Base-by-base conservation (phyloP, 2,888 invertebrate genomes). In the Adelphocoris suturalis region DNA sequence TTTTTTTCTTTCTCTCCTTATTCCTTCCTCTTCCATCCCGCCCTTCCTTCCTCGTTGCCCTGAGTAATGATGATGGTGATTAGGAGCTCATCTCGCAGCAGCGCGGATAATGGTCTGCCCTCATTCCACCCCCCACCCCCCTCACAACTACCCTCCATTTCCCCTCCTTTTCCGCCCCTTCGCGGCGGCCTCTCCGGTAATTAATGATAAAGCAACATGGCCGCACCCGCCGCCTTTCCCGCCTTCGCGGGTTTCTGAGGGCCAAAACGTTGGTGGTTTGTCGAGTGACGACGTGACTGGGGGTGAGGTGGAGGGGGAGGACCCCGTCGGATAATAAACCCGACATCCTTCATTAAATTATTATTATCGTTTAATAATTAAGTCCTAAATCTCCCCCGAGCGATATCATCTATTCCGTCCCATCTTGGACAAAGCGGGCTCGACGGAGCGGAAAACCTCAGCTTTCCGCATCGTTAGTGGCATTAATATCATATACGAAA, bases 41-140 rank as follows among this genome's bases (percentile, higher is more conserved):
- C 78, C 78, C 19, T 46, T 47, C 19, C 48, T 78, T 16, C 78
- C 88, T 88, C 48, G 88, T 88, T 78, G 78, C 78, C 78, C 88
- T 88, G 88, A 88, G 88, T 88, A 88, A 88, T 88, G 88, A 88
- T 88, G 81, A 81, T 81, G 89, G 89, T 89, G 89, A 89, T 89
- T 89, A 89, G 89, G 89, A 89, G 89, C 89, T 89, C 89, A 89
- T 89, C 89, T 80, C 89, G 19, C 55, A 86, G 89, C 89, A 55
- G 61, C 89, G 46, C 37, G 89, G 89, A 89, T 89, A 89, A 89
- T 89, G 81, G 89, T 89, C 81, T 55, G n/a, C 68, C 47, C 27
- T 13, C 82, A 57, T 61, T 27, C 85, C 37, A 2, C 57, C 19
- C 52, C 82, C 27, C 82, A 0, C 52, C 82, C n/a, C 37, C 80